Percentiles rank a stretch among this genome's conserved stretches.
phyloP scores from a whole-genome alignment of 2,797 vertebrate genomes.

The Rhodeus uyekii region DNA sequence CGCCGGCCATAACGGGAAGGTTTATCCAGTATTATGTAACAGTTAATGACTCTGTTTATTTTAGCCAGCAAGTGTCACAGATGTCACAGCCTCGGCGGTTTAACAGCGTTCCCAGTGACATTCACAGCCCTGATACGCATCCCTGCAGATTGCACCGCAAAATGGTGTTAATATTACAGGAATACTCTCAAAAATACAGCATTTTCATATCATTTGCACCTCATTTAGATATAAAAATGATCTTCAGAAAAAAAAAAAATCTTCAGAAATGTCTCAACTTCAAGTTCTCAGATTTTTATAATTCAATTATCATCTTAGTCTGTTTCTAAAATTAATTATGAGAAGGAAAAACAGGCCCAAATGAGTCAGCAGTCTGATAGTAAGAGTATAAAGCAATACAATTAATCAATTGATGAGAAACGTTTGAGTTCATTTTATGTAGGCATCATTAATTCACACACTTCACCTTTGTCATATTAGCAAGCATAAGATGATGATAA shows the following conservation, averaged over 20 bases:
- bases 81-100: not conserved
- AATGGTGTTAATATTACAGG: not conserved
- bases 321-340: not conserved
- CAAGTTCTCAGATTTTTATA: not conserved
- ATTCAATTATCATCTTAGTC: not conserved
- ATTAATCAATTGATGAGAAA: not conserved
- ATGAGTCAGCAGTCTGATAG: not conserved
- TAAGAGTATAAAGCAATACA: not conserved
- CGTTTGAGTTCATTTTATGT: not conserved
- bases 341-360: not conserved
- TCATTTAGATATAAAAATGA: not conserved
- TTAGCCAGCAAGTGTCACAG: constrained; percentile 1
- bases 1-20: not conserved
- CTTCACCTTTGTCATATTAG: not conserved
- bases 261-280: too few species aligned
- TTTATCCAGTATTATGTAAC: constrained; percentile 7
- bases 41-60: constrained; percentile 7
- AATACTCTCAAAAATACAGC: not conserved
- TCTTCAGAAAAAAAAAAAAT: too few species aligned
- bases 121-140: not conserved
- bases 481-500: not conserved
- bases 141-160: not conserved
- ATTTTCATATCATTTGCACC: not conserved
- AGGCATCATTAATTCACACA: not conserved
- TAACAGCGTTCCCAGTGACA: not conserved